Conservation (phyloP, 1,140 invertebrate genomes). For the Leptinotarsa undecemlineata region DNA sequence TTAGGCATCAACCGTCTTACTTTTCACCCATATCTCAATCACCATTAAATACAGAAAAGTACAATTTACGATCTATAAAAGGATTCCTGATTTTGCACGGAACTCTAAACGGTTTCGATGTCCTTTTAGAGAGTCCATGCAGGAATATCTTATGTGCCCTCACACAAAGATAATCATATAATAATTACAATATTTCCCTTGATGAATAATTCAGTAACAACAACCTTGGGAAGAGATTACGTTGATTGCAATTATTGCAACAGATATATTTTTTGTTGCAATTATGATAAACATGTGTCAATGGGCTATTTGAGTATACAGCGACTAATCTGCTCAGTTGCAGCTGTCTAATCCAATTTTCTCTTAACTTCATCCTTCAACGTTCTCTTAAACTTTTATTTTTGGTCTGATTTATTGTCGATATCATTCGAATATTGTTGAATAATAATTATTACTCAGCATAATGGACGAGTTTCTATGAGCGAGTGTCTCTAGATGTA, state of each 20-base stretch:
- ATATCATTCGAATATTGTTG: too few species aligned
- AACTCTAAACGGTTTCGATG: background rate
- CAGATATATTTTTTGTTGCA: background rate
- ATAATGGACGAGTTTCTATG: too few species aligned
- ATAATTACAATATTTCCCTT: background rate
- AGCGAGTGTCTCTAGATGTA: too few species aligned
- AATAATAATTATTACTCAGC: too few species aligned
- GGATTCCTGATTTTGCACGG: background rate
- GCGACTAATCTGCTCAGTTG: background rate
- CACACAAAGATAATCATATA: background rate
- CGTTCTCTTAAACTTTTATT: too few species aligned
- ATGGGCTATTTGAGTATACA: background rate
- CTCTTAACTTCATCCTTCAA: too few species aligned
- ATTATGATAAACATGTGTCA: slow-evolving; percentile 1
- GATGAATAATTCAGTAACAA: background rate
- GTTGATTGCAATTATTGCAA: background rate
- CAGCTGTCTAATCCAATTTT: too few species aligned
- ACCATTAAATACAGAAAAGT: background rate
- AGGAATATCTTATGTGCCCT: slow-evolving; percentile 7
- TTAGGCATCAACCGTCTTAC: background rate
- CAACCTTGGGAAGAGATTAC: background rate
- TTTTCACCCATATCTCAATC: background rate
- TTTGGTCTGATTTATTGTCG: too few species aligned
- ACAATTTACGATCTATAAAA: background rate
- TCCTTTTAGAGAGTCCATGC: background rate